A percentile compares a stretch with the other conserved stretches of the same genome.
Conservation (phyloP, 2,888 invertebrate species). For the Lomographa bimaculata region DNA sequence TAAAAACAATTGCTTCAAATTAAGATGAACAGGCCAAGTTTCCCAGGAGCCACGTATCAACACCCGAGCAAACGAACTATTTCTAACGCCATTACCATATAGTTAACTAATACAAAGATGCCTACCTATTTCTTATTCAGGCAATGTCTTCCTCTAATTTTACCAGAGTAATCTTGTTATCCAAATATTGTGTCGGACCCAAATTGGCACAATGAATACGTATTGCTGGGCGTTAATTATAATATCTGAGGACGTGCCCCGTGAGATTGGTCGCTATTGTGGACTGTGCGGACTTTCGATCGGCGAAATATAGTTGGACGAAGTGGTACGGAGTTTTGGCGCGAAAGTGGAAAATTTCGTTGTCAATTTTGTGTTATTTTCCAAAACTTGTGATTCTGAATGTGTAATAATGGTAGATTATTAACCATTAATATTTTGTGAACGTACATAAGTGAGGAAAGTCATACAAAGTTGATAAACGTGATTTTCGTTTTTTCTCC, state of each 20-base stretch:
- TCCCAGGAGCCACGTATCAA: too few species aligned
- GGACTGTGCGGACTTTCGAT: constrained; percentile 20
- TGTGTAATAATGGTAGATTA: too few species aligned
- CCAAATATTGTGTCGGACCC: constrained; percentile 47
- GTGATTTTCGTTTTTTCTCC: too few species aligned
- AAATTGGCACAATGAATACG: constrained; percentile 60
- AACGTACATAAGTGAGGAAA: too few species aligned
- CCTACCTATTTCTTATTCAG: constrained; percentile 35
- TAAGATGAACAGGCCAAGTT: too few species aligned
- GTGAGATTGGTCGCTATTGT: constrained; percentile 50
- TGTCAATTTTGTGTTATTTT: too few species aligned
- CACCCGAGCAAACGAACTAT: background rate
- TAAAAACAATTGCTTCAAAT: too few species aligned
- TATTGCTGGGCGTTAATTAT: constrained; percentile 57
- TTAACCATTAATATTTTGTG: too few species aligned
- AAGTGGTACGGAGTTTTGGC: constrained; percentile 8
- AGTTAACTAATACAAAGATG: constrained; percentile 8
- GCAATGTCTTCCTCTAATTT: constrained; percentile 31
- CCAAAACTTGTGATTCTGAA: too few species aligned
- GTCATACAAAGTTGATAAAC: too few species aligned
- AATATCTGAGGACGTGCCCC: constrained; percentile 48
- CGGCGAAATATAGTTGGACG: constrained; percentile 8
- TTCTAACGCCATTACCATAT: constrained; percentile 5
- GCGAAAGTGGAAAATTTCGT: too few species aligned
- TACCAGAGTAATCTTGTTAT: constrained; percentile 44